These are phyloP conservation scores for Andrena bucephala DNA, from an alignment of 2,888 invertebrate genomes.

Conservation along the genomic window DNA sequence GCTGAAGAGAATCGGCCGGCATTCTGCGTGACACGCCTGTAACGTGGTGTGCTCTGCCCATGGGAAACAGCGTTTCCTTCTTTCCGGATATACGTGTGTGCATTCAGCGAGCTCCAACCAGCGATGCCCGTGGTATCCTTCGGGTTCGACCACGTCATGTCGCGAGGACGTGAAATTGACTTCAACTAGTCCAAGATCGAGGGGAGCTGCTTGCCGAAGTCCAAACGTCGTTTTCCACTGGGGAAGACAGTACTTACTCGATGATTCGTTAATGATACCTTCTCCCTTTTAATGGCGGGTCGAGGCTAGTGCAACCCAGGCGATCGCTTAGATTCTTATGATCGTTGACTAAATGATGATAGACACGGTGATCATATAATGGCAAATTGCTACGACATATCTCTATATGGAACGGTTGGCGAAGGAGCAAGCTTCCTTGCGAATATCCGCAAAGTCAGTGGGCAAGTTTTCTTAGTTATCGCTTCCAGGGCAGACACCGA, in stretches of 20 bases:
- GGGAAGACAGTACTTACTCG: not conserved
- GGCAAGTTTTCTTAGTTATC: too few relatives aligned
- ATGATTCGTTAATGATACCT: constrained; percentile 39
- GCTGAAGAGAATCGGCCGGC: constrained; percentile 62
- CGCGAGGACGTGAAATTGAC: constrained; percentile 53
- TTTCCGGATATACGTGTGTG: constrained; percentile 16
- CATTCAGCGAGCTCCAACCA: not conserved
- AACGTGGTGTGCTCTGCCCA: constrained; percentile 15
- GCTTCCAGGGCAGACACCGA: too few relatives aligned
- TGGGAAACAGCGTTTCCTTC: constrained; percentile 59
- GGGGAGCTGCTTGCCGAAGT: not conserved
- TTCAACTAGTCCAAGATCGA: constrained; percentile 65
- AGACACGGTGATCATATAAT: not conserved
- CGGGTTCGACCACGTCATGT: constrained; percentile 57
- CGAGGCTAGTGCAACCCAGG: constrained; percentile 5
- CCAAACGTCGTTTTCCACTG: not conserved
- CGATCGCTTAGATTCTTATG: not conserved
- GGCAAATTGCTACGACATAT: too few relatives aligned
- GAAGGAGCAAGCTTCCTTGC: too few relatives aligned
- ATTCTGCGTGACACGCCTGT: constrained; percentile 64
- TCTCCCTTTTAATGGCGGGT: constrained; percentile 9
- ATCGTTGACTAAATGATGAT: not conserved
- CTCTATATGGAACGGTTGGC: too few relatives aligned
- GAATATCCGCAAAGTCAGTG: too few relatives aligned
- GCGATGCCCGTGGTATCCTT: constrained; percentile 47